Evolutionary conservation across 2,113 vertebrate species (phyloP).

Genomic region (Pionites leucogaster): DNA sequence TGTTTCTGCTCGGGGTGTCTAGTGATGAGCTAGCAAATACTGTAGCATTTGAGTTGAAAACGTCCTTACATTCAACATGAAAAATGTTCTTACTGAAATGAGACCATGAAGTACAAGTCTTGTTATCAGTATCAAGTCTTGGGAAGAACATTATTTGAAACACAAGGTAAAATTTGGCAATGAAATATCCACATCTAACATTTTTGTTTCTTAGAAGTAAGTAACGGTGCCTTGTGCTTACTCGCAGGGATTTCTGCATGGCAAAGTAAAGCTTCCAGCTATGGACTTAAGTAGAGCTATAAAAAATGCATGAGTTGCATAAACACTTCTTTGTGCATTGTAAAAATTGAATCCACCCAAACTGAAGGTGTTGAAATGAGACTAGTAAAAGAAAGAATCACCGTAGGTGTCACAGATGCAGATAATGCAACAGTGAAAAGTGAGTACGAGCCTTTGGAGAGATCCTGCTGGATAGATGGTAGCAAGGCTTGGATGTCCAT

Average conservation of each 20-base stretch:
- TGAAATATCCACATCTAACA: background rate
- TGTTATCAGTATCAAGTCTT: background rate
- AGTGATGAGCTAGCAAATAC: conserved; percentile 20
- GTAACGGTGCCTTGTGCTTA: background rate
- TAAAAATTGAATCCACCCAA: background rate
- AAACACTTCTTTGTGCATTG: background rate
- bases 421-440: background rate
- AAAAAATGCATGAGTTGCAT: background rate
- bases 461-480: fast-evolving
- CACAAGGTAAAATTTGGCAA: background rate
- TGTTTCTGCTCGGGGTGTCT: conserved; percentile 18
- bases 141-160: background rate
- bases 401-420: background rate
- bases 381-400: background rate
- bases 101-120: background rate
- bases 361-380: background rate
- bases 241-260: background rate
- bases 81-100: background rate
- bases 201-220: background rate
- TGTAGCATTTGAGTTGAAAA: conserved; percentile 8
- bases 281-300: background rate
- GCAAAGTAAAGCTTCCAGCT: background rate
- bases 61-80: background rate
- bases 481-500: fast-evolving
- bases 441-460: background rate